Evolutionary conservation across 2,888 invertebrate genomes (phyloP), one percentile per base, ranked within the genome.

Genomic region (Bembecia ichneumoniformis): DNA sequence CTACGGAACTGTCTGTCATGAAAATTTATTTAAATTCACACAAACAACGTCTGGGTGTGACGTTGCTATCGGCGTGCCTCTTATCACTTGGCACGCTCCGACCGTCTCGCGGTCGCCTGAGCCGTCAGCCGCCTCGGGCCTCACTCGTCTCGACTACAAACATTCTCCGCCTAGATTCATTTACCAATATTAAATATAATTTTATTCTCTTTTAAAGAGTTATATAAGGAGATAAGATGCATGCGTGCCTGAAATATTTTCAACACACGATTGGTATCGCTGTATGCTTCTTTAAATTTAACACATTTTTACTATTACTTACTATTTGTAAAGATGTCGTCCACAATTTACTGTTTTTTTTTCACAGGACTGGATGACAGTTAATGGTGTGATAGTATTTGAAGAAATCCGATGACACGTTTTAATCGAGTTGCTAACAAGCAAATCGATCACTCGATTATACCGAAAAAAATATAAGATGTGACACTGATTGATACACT

Each of bases 41-140:
- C 84, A 86, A 87, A 86, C 84, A 87, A 80, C 84, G 87, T 87
- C 87, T 87, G 87, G 86, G 84, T 78, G 82, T 86, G 86, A 86
- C 86, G 87, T 86, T 74, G 82, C 81, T 84, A 86, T 86, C 86
- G 84, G 82, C 81, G 81, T 84, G 82, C 81, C 77, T 82, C 84
- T 87, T 87, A 87, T 87, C 86, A 86, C 84, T 87, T 86, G 86
- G 86, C 86, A 86, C 82, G 84, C 78, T 84, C 81, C 76, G 82
- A 77, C 74, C 74, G 83, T 82, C 83, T 81, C 81, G 81, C 79
- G 74, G 71, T 71, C 74, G 72, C 66, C 73, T 50, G 55, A 51
- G 52, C 71, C 68, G 74, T 71, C 74, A 72, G 73, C 73, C 72
- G 75, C 75, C 74, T 48, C 55, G 53, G 73, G 75, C 75, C 74